A percentile compares a stretch with the other conserved stretches of the same genome.
Conservation (phyloP, 2,113 vertebrate species). For the Crotalus horridus region DNA sequence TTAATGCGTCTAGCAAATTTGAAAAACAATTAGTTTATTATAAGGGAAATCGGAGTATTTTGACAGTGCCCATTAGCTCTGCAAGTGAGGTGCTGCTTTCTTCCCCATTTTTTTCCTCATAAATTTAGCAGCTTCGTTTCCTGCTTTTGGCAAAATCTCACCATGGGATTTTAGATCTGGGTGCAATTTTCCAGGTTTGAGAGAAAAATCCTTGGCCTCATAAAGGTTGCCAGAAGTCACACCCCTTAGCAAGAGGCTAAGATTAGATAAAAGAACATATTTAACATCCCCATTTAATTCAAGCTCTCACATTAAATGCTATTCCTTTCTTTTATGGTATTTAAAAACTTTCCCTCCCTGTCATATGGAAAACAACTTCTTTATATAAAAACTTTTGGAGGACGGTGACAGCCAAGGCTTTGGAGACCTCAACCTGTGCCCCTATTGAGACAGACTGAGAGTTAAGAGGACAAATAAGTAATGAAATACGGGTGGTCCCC, state of each 20-base stretch:
- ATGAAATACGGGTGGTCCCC: neutral
- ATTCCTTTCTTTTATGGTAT: neutral
- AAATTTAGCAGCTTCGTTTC: constrained; percentile 22
- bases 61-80: constrained; percentile 21
- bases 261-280: neutral
- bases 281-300: neutral
- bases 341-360: too few species aligned
- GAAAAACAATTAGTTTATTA: constrained; percentile 22
- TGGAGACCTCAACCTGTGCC: neutral
- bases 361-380: too few species aligned
- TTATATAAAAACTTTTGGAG: neutral
- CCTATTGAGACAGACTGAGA: neutral
- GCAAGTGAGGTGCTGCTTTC: neutral
- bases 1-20: constrained; percentile 25
- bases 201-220: neutral
- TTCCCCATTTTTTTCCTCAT: neutral
- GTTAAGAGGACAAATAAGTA: neutral
- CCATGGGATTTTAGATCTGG: neutral
- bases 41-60: constrained; percentile 29
- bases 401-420: neutral
- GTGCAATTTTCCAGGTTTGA: neutral
- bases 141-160: constrained; percentile 17
- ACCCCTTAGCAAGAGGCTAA: neutral
- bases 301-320: neutral
- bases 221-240: neutral